These are phyloP conservation scores for Mycalesis mineus DNA, from an alignment of 2,888 invertebrate genomes.

Conservation along the genomic window DNA sequence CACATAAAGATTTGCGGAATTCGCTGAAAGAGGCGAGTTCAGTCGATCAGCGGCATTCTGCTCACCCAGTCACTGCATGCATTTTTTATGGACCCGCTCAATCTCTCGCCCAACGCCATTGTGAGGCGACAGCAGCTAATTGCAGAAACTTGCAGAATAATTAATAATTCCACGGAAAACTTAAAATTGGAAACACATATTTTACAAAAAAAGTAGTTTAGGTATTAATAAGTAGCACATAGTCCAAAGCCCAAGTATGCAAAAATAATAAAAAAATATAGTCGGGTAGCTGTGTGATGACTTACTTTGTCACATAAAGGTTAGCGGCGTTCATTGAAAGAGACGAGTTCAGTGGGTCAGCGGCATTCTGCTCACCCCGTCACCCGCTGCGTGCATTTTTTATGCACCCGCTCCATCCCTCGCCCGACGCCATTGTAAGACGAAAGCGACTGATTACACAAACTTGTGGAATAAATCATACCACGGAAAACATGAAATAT, in stretches of 20 bases:
- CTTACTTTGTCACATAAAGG: slow-evolving; percentile 14
- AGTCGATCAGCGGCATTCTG: slow-evolving; percentile 18
- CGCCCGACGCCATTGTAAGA: not conserved
- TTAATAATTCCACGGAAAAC: not conserved
- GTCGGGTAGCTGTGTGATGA: not conserved
- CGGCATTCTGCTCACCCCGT: slow-evolving; percentile 1
- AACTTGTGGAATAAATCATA: slow-evolving; percentile 3
- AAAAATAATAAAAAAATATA: no score
- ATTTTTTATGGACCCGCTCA: slow-evolving; percentile 5
- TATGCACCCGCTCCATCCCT: slow-evolving; percentile 2
- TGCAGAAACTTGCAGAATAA: slow-evolving; percentile 3
- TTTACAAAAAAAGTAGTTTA: no score
- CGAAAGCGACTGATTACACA: not conserved
- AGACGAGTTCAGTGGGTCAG: slow-evolving; percentile 21
- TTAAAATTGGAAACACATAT: no score
- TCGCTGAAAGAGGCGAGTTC: slow-evolving; percentile 13
- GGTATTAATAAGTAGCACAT: no score
- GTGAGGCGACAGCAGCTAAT: not conserved
- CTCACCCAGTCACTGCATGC: not conserved
- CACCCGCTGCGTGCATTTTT: slow-evolving; percentile 2
- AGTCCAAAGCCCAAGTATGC: no score
- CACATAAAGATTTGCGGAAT: slow-evolving; percentile 11
- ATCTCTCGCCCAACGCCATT: not conserved
- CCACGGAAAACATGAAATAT: not conserved
- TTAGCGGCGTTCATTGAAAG: slow-evolving; percentile 11